Percentiles rank a stretch among this genome's conserved stretches.
These are phyloP conservation scores for Pectinophora gossypiella DNA, from an alignment of 1,140 invertebrate genomes.

Conservation along the genomic window DNA sequence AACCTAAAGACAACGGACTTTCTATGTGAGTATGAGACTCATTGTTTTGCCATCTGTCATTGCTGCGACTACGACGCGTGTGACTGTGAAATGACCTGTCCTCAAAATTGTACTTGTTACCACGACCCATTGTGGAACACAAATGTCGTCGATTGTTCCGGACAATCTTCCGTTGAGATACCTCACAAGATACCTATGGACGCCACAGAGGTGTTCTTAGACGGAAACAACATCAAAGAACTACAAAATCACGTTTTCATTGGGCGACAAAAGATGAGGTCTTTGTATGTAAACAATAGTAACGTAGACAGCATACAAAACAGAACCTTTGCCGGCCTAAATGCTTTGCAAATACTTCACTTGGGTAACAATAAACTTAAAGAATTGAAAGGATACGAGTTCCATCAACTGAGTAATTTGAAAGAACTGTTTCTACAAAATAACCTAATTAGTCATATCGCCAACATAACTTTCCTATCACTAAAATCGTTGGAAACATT, in stretches of 20 bases:
- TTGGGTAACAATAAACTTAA: constrained; percentile 89
- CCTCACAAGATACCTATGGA: constrained; percentile 94
- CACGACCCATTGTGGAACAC: constrained; percentile 94
- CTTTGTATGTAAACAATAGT: constrained; percentile 90
- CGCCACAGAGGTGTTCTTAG: constrained; percentile 92
- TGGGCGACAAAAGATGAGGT: constrained; percentile 91
- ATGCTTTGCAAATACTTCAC: constrained; percentile 87
- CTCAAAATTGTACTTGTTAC: constrained; percentile 93
- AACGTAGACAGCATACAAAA: constrained; percentile 92
- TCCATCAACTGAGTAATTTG: constrained; percentile 87
- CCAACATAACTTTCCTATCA: constrained; percentile 87
- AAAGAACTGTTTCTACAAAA: constrained; percentile 92
- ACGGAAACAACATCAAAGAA: constrained; percentile 90
- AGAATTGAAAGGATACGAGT: constrained; percentile 91
- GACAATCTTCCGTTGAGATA: constrained; percentile 83
- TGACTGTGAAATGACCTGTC: constrained; percentile 96
- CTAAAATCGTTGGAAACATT: constrained; percentile 87
- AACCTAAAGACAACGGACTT: constrained; percentile 85
- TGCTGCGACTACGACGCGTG: constrained; percentile 97
- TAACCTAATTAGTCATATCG: constrained; percentile 87
- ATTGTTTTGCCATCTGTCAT: constrained; percentile 94
- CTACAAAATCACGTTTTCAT: constrained; percentile 94
- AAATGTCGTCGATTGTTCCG: constrained; percentile 93
- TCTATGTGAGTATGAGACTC: constrained; percentile 92
- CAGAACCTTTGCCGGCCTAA: constrained; percentile 92